Percentiles rank a stretch among this genome's conserved stretches.
Conservation (phyloP, 1,140 invertebrate genomes). For the Popillia japonica region DNA sequence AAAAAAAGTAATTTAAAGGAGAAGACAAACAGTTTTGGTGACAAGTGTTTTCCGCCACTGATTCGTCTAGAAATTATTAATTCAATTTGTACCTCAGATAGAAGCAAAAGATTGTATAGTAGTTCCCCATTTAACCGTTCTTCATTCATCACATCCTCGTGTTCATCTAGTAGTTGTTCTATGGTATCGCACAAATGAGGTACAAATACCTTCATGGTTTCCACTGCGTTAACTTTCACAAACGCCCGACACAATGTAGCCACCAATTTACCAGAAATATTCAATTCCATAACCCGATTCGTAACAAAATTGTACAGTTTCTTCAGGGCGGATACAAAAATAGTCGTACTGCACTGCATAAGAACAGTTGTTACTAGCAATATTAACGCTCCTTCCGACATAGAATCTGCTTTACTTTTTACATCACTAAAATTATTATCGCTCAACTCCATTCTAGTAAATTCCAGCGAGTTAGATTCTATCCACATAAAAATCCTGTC, state of each 20-base stretch:
- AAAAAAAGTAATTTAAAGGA: too few relatives aligned
- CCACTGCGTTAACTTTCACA: constrained; percentile 71
- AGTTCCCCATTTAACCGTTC: constrained; percentile 83
- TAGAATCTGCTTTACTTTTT: constrained; percentile 74
- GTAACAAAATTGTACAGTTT: constrained; percentile 79
- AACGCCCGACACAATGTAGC: constrained; percentile 72
- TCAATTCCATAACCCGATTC: constrained; percentile 79
- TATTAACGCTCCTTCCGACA: constrained; percentile 74
- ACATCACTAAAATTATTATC: constrained; percentile 62
- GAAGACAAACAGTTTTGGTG: too few relatives aligned
- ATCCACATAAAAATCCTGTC: constrained; percentile 79
- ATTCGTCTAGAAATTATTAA: too few relatives aligned
- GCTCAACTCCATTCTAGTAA: constrained; percentile 70
- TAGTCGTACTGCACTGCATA: constrained; percentile 65
- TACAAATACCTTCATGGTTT: constrained; percentile 76
- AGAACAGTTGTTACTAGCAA: constrained; percentile 73
- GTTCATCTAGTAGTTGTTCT: constrained; percentile 65
- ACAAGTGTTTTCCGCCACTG: too few relatives aligned
- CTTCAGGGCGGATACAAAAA: constrained; percentile 73
- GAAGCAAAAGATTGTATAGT: constrained; percentile 78
- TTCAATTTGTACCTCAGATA: constrained; percentile 70
- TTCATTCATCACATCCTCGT: constrained; percentile 69
- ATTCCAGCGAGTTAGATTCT: constrained; percentile 76
- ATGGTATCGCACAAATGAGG: constrained; percentile 74
- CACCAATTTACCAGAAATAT: constrained; percentile 81